Evolutionary conservation across 1,140 invertebrate genomes (phyloP), one percentile per base, ranked within the genome.

Genomic region (Drosophila athabasca): DNA sequence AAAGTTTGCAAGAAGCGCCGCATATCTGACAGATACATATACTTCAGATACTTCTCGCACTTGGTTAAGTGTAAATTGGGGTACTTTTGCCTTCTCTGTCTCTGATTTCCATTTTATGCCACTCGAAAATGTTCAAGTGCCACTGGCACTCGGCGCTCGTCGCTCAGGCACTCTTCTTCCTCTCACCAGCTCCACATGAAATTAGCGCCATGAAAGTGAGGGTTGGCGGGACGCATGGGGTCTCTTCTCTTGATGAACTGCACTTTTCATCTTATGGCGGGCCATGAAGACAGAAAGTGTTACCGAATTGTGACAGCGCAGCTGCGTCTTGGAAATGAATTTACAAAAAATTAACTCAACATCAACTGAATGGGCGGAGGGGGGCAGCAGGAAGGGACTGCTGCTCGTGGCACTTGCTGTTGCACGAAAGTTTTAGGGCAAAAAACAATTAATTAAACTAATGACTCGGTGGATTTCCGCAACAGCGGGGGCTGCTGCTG

Each of bases 361-460:
- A 76, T 60, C 78, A 61, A 48, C 22, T 15, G 19, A 48, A 22
- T 15, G n/a, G 39, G 35, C 22, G 11, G 26, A 52, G 13, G 13
- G n/a, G 26, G 35, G 5, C 19, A 39, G 46, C 17, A 19, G 44
- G n/a, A n/a, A n/a, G 31, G n/a, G 19, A 22, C 54, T 75, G 71
- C 54, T 75, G 71, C 35, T 53, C 9, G n/a, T 74, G 60, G 60
- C 52, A 48, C 61, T 66, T 57, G 60, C 35, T 39, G 45, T 41
- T 46, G 53, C 41, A 67, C 52, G 46, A 53, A 75, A 67, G 54
- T 74, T 79, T 39, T 39, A 13, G 60, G 62, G 39, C 54, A 50
- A 55, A 71, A 79, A 79, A 83, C 71, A 79, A 87, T 87, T 87
- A 87, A 87, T 87, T 87, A 83, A 78, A 49, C 57, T 83, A 87